These are phyloP conservation scores for Tinamus guttatus DNA, from an alignment of 2,113 vertebrate species.

Conservation along the genomic window DNA sequence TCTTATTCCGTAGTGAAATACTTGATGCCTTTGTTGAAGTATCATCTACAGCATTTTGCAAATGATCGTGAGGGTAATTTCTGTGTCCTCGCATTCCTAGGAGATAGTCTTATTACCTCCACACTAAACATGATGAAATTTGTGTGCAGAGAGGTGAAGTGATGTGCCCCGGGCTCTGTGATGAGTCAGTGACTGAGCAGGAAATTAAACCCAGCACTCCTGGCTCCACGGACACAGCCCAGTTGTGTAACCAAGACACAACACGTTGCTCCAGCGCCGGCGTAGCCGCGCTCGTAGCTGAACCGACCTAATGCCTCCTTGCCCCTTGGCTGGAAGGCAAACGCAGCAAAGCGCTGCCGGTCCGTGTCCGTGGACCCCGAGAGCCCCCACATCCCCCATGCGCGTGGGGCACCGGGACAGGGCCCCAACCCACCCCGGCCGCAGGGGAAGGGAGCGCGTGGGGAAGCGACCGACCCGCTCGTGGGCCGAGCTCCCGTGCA, in stretches of 20 bases:
- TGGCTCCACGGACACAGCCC: background rate
- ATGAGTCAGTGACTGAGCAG: conserved; percentile 52
- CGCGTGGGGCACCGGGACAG: too few relatives aligned
- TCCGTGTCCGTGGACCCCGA: too few relatives aligned
- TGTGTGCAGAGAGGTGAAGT: conserved; percentile 4
- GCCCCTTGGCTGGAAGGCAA: background rate
- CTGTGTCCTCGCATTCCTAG: background rate
- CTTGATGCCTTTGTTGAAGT: background rate
- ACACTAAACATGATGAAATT: background rate
- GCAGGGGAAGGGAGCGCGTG: too few relatives aligned
- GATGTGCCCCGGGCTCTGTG: background rate
- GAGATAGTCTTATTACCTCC: background rate
- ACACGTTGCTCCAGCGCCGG: background rate
- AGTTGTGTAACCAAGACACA: conserved; percentile 25
- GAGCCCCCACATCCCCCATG: too few relatives aligned
- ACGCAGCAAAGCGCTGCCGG: background rate
- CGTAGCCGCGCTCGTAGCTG: background rate
- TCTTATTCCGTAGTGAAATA: background rate
- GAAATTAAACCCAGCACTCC: conserved; percentile 35
- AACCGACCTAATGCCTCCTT: background rate
- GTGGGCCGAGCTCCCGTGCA: too few relatives aligned
- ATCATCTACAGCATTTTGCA: background rate
- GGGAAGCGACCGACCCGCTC: too few relatives aligned
- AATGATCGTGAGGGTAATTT: conserved; percentile 10
- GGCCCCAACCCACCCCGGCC: too few relatives aligned